Base-by-base conservation (phyloP, 2,797 vertebrate genomes). In the Gymnocypris eckloni region DNA sequence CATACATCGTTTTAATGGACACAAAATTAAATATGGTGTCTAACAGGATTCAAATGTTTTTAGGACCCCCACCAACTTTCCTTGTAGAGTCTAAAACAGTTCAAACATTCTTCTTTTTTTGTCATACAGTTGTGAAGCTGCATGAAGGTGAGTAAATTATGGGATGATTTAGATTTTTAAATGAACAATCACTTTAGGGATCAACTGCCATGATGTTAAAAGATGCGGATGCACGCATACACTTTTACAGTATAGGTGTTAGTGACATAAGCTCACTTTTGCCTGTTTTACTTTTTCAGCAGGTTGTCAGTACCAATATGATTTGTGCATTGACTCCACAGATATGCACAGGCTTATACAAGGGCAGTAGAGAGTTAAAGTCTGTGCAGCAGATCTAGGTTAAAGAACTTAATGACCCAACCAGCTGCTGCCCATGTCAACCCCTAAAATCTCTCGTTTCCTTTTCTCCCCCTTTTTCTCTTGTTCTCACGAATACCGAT, bases 371-470 rank as follows among this genome's bases (percentile, higher is more conserved):
- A 70, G 89, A 76, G 84, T 90, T 87, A 87, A 89, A 43, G 67
- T 81, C 80, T 77, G 77, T 52, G 48, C 37, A 88, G 82, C 88
- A 88, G 84, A 91, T 90, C 89, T 89, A 86, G 88, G 91, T 88
- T 87, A 86, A 90, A 91, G 86, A 87, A 88, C 90, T 90, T 95
- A 95, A 95, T 90, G 92, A 93, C 88, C 89, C 79, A 86, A 93
- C 89, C 95, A 96, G 94, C 95, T 96, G 95, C 87, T 93, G 89
- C 84, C 91, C 91, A 87, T 93, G 92, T 94, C 93, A 93, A 92
- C 90, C 84, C 83, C 85, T 78, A 69, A 81, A 71, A 86, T 80
- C 85, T 52, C 82, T 79, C 84, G 45, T 82, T 87, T 85, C 77
- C 50, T 82, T 41, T 76, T 61, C 78, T 81, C 52, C 71, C 67